Percentiles rank a stretch among this genome's conserved stretches.
phyloP scores from a whole-genome alignment of 2,797 vertebrate species.

The Parauchenoglanis punctatus region DNA sequence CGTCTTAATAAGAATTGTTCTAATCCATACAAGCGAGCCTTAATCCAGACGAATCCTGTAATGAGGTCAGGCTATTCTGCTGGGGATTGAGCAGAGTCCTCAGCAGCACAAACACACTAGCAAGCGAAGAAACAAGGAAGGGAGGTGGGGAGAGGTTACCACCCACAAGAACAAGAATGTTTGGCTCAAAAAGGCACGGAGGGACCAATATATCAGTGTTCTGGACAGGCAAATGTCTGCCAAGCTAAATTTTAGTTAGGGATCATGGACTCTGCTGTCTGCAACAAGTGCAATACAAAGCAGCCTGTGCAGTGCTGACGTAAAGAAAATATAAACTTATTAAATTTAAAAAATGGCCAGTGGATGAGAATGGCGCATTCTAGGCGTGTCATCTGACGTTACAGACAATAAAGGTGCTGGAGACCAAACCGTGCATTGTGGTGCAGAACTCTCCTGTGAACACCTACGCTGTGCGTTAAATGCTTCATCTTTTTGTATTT shows the following conservation, averaged over 20 bases:
- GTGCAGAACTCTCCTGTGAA: neutral
- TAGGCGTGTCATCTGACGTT: neutral
- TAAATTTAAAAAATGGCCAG: neutral
- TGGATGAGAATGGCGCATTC: neutral
- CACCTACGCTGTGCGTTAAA: neutral
- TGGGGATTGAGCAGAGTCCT: conserved; percentile 60
- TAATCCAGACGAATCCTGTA: conserved; percentile 66
- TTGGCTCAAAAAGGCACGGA: conserved; percentile 48
- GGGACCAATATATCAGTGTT: conserved; percentile 47
- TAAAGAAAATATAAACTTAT: conserved; percentile 29
- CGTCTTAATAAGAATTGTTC: conserved; percentile 59
- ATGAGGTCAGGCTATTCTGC: conserved; percentile 69
- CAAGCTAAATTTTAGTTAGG: conserved; percentile 49
- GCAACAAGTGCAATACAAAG: conserved; percentile 40
- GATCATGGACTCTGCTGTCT: conserved; percentile 42
- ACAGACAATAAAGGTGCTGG: neutral
- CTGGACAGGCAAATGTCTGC: conserved; percentile 48
- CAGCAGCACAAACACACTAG: conserved; percentile 51
- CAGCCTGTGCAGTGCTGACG: conserved; percentile 22
- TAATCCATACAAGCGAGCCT: conserved; percentile 65
- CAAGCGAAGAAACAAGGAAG: conserved; percentile 43
- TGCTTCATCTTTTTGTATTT: neutral
- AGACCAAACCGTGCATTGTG: neutral
- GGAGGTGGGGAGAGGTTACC: conserved; percentile 49
- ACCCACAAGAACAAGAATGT: conserved; percentile 48